Evolutionary conservation across 1,140 invertebrate genomes (phyloP), one percentile per base, ranked within the genome.

Genomic region (Contarinia nasturtii): DNA sequence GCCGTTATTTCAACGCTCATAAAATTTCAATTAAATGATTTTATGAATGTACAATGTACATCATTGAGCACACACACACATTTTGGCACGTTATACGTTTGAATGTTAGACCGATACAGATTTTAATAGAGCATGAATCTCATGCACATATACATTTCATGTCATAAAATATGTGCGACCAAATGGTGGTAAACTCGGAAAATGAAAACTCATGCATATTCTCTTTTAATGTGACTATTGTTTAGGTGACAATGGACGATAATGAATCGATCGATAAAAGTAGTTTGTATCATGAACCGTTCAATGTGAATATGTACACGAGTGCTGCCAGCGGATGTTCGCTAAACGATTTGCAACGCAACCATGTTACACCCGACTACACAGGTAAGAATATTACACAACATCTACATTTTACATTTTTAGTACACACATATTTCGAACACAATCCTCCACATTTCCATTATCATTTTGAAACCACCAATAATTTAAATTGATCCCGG

Each of bases 241-340:
- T 27, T 15, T 33, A 44, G 43, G 43, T 44, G 27, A 57, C 61
- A 55, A 62, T 64, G 45, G 61, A 66, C 53, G 63, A 66, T 57
- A 60, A 57, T 53, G 61, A 63, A 52, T 62, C 60, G 49, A 65
- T 65, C 53, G 65, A 67, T 58, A 70, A 69, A 56, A 63, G 57
- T 47, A 62, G 61, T 52, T 54, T 69, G 33, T 68, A 68, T 55
- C 65, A 69, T 52, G 67, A 70, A 55, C 65, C 66, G 44, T 66
- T 63, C 58, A 66, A 67, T 52, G 56, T 63, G 48, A 67, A 64
- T 53, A 64, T 67, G 57, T 68, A 64, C 54, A 59, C 62, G 44
- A 64, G 60, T 57, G 60, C 60, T 49, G 61, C 60, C 44, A 63
- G 61, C 49, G 61, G 55, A 38, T 62, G 61, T 50, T 60, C 60